Evolutionary conservation across 1,140 invertebrate genomes (phyloP), one percentile per base, ranked within the genome.

Genomic region (Paralvinella palmiformis): DNA sequence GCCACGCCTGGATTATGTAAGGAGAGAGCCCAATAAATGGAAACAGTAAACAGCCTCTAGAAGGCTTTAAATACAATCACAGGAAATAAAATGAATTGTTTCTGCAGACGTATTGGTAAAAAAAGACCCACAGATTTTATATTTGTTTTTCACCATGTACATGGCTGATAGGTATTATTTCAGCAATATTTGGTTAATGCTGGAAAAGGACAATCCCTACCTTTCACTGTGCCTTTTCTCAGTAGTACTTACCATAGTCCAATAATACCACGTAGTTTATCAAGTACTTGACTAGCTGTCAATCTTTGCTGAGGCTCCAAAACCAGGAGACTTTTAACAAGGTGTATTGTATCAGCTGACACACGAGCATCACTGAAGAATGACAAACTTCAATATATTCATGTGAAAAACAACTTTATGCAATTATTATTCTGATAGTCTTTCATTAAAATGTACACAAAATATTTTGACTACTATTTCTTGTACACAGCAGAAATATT

Each of bases 241-340:
- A n/a, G n/a, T n/a, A n/a, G n/a, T n/a, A n/a, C 62, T 71, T 74
- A 81, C 75, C 83, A 84, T 36, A 76, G 80, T 13, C 78, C 74
- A 58, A 86, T 82, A 62, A 85, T 84, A 6, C 73, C 71, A 2
- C 75, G 70, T 4, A 86, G 73, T 20, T 75, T 73, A 70, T 84
- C 82, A n/a, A 86, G 71, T 3, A 87, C 85, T 77, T 87, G 82
- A 3, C 76, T 66, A 2, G 86, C 85, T 13, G 85, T 86, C 65
- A 85, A 75, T 61, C 87, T 76, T 45, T 81, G 78, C 50, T 75
- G 74, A 20, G 86, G 84, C 73, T 87, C 83, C 63, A 87, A 75
- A 61, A 85, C 78, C 41, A 88, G 73, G 20, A 88, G 75, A 36
- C 83, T 82, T 68, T 76, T 74, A 48, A 88, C 86, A 22, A 88